These are phyloP conservation scores for Herpailurus yagouaroundi DNA, from an alignment of 2,113 vertebrate genomes.

Conservation along the genomic window DNA sequence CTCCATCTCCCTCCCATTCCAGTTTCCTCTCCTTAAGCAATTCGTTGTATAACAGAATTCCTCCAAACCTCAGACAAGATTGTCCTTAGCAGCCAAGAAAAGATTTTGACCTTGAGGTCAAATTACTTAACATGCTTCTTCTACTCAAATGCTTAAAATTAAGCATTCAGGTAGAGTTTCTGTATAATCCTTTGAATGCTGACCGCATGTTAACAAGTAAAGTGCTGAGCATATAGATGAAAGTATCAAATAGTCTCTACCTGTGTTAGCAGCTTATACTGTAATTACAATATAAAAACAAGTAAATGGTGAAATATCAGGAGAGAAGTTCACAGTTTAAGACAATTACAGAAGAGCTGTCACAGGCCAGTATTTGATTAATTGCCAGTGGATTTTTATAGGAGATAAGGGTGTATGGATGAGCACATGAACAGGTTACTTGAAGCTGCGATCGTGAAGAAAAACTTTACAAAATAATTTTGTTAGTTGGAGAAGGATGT, in stretches of 20 bases:
- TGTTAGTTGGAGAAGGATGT: neutral
- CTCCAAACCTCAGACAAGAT: conserved; percentile 33
- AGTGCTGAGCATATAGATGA: neutral
- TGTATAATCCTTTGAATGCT: conserved; percentile 17
- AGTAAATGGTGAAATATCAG: neutral
- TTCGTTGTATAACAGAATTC: conserved; percentile 53
- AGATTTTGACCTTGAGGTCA: conserved; percentile 37
- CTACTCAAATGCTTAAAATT: neutral
- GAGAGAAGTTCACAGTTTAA: neutral
- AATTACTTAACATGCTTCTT: conserved; percentile 2
- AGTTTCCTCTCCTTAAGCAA: neutral
- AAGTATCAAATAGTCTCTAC: conserved; percentile 13
- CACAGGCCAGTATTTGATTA: neutral
- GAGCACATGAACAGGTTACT: neutral
- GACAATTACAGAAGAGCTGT: neutral
- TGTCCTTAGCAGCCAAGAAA: neutral
- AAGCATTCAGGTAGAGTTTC: conserved; percentile 17
- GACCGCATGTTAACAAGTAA: conserved; percentile 6
- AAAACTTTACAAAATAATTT: conserved; percentile 19
- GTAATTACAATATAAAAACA: neutral
- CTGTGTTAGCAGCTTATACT: neutral
- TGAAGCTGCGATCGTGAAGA: neutral
- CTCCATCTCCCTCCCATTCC: neutral
- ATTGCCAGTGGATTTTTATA: neutral
- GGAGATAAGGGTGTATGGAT: neutral